A percentile compares a stretch with the other conserved stretches of the same genome.
These are phyloP conservation scores for Tachuris rubrigastra DNA, from an alignment of 2,113 vertebrate species.

Conservation along the genomic window DNA sequence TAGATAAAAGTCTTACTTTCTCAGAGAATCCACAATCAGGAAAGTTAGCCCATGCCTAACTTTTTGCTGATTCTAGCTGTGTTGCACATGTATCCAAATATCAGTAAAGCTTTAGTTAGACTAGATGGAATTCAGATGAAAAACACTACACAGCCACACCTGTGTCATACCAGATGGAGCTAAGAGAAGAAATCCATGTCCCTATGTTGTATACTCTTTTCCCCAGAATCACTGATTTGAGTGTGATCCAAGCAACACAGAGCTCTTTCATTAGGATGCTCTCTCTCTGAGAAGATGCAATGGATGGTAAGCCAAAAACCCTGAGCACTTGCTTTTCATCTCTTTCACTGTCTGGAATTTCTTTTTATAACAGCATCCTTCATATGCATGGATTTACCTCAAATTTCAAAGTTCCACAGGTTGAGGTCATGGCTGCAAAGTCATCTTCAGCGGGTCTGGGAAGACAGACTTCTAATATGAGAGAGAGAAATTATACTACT, in stretches of 20 bases:
- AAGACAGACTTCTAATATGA: not conserved
- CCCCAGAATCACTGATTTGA: not conserved
- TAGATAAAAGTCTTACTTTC: not conserved
- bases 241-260: not conserved
- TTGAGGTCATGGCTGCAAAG: not conserved
- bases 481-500: not conserved
- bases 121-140: not conserved
- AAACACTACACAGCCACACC: not conserved
- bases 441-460: not conserved
- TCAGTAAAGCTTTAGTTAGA: not conserved
- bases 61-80: not conserved
- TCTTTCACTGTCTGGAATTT: not conserved
- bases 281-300: not conserved
- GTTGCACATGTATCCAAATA: not conserved
- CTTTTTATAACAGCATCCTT: not conserved
- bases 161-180: not conserved
- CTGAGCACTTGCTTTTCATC: not conserved
- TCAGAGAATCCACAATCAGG: not conserved
- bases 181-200: not conserved
- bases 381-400: not conserved
- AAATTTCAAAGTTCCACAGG: not conserved
- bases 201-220: not conserved
- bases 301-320: not conserved
- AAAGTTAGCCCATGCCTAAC: not conserved
- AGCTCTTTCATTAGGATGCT: not conserved